Evolutionary conservation across 2,888 invertebrate genomes (phyloP).

Genomic region (Drosophila pseudotakahashii): DNA sequence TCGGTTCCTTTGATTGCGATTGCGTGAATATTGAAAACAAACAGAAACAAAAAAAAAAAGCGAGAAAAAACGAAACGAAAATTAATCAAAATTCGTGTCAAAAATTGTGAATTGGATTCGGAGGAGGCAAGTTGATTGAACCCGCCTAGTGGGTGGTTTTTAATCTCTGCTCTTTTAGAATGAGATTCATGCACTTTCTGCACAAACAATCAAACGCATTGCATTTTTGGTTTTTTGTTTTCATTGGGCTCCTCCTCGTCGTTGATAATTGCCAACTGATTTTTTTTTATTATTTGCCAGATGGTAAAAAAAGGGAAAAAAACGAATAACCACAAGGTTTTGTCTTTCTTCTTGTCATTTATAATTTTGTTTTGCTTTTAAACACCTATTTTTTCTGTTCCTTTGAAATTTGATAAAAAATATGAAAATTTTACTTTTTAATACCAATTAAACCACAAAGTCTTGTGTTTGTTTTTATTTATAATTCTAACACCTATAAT

Average conservation of each 20-base stretch:
- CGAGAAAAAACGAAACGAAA: slow-evolving; percentile 16
- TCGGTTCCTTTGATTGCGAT: slow-evolving; percentile 50
- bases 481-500: too few relatives aligned
- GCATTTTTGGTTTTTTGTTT: slow-evolving; percentile 4
- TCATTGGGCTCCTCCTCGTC: background rate
- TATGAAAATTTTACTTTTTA: too few relatives aligned
- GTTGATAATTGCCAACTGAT: slow-evolving; percentile 5
- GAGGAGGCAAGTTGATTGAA: slow-evolving; percentile 29
- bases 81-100: slow-evolving; percentile 44
- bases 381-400: too few relatives aligned
- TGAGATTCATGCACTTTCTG: slow-evolving; percentile 17
- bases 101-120: slow-evolving; percentile 23
- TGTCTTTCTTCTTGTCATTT: too few relatives aligned
- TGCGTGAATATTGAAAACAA: slow-evolving; percentile 42
- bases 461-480: background rate
- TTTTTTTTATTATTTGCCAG: slow-evolving; percentile 11
- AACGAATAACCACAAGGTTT: too few relatives aligned
- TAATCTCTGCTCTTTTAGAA: slow-evolving; percentile 16
- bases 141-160: slow-evolving; percentile 52
- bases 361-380: too few relatives aligned
- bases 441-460: background rate
- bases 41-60: slow-evolving; percentile 25
- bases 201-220: slow-evolving; percentile 21
- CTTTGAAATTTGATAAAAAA: too few relatives aligned
- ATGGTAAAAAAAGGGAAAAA: slow-evolving; percentile 4